A percentile compares a stretch with the other conserved stretches of the same genome.
These are phyloP conservation scores for Uloborus diversus DNA, from an alignment of 1,140 invertebrate species.

Conservation along the genomic window DNA sequence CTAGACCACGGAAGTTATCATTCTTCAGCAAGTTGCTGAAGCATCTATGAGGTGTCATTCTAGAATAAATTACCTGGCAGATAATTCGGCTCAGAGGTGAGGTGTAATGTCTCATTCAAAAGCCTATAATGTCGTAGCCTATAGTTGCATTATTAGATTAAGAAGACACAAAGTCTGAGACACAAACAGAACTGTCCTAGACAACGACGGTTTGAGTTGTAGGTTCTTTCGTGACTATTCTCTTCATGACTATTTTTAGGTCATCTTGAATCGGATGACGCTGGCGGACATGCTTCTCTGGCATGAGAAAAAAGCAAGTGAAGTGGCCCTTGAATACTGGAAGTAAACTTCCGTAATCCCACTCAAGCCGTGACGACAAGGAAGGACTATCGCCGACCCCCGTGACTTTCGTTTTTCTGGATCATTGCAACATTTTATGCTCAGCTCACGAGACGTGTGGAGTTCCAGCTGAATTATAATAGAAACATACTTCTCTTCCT, in stretches of 20 bases:
- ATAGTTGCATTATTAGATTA: too few species aligned
- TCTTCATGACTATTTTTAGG: conserved; percentile 17
- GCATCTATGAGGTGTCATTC: too few species aligned
- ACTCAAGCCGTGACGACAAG: conserved; percentile 2
- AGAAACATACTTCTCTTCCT: background rate
- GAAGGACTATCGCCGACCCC: background rate
- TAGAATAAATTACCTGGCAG: too few species aligned
- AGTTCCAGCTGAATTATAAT: background rate
- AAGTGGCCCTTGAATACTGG: conserved; percentile 14
- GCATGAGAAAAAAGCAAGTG: background rate
- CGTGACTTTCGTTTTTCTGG: background rate
- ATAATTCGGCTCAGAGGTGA: too few species aligned
- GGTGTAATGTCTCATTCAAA: too few species aligned
- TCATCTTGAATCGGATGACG: background rate
- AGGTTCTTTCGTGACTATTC: too few species aligned
- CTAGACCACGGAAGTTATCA: too few species aligned
- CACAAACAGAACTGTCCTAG: too few species aligned
- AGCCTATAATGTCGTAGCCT: too few species aligned
- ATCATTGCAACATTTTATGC: background rate
- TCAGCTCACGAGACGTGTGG: background rate
- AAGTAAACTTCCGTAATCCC: conserved; percentile 29
- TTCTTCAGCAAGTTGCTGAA: too few species aligned
- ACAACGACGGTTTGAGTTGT: too few species aligned
- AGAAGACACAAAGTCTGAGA: too few species aligned
- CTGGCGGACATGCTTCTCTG: background rate